phyloP scores from a whole-genome alignment of 1,140 invertebrate genomes.

The Anagrus nilaparvatae region DNA sequence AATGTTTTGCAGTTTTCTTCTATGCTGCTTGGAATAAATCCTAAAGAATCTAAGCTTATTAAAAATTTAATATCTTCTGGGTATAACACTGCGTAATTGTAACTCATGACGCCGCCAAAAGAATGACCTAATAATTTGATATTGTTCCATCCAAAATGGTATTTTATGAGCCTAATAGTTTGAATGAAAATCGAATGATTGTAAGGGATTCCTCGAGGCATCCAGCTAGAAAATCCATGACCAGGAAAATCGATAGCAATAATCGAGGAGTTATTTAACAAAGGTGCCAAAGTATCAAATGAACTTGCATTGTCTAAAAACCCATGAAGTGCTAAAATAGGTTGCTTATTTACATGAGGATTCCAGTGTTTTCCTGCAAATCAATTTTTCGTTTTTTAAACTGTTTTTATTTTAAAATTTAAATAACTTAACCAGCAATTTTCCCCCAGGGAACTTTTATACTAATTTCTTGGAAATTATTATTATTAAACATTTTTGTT shows the following conservation, averaged over 20 bases:
- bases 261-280: slow-evolving; percentile 49
- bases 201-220: slow-evolving; percentile 53
- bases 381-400: no score
- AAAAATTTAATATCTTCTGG: slow-evolving; percentile 50
- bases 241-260: slow-evolving; percentile 61
- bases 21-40: slow-evolving; percentile 37
- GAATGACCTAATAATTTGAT: slow-evolving; percentile 59
- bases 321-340: slow-evolving; percentile 62
- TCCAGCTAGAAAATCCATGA: slow-evolving; percentile 59
- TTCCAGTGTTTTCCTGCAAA: slow-evolving; percentile 50
- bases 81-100: slow-evolving; percentile 47
- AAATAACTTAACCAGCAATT: no score
- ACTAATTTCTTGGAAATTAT: no score
- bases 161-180: slow-evolving; percentile 46
- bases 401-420: no score
- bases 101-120: slow-evolving; percentile 50
- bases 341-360: slow-evolving; percentile 48
- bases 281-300: slow-evolving; percentile 57
- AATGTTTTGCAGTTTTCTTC: slow-evolving; percentile 21
- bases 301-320: slow-evolving; percentile 67
- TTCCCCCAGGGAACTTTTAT: no score
- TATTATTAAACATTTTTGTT: no score
- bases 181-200: slow-evolving; percentile 46
- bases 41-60: slow-evolving; percentile 52
- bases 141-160: slow-evolving; percentile 59